Percentiles rank a stretch among this genome's conserved stretches.
phyloP scores from a whole-genome alignment of 2,888 invertebrate species.

The Heteromurus nitidus region DNA sequence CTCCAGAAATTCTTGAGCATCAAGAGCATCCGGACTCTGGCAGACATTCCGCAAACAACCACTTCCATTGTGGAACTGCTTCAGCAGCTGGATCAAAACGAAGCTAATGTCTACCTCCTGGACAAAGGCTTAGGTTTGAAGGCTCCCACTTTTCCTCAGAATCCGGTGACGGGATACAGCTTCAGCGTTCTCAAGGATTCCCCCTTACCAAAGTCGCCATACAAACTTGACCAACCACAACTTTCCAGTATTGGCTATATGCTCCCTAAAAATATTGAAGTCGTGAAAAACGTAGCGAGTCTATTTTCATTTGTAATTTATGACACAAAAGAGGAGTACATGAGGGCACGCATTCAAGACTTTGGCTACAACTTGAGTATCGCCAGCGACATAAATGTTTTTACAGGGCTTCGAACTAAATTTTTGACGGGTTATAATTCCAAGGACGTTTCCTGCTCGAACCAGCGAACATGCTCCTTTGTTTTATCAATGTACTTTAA shows the following conservation, averaged over 20 bases:
- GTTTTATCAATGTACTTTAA: neutral
- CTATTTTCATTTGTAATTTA: neutral
- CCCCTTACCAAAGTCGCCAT: slow-evolving; percentile 17
- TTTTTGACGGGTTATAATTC: slow-evolving; percentile 10
- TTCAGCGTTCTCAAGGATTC: slow-evolving; percentile 47
- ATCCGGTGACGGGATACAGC: slow-evolving; percentile 36
- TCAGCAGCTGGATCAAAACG: slow-evolving; percentile 27
- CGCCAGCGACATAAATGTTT: neutral
- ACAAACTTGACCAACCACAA: neutral
- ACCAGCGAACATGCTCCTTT: slow-evolving; percentile 22
- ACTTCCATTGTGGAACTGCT: slow-evolving; percentile 44
- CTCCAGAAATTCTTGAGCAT: slow-evolving; percentile 52
- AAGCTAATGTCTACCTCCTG: slow-evolving; percentile 23
- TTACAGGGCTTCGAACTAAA: slow-evolving; percentile 4
- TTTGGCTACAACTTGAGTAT: neutral
- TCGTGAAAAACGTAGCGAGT: neutral
- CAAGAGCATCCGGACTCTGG: slow-evolving; percentile 15
- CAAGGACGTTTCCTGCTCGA: slow-evolving; percentile 26
- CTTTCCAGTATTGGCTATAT: slow-evolving; percentile 44
- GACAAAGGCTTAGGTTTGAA: slow-evolving; percentile 40
- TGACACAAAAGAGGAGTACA: neutral
- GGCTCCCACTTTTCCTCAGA: slow-evolving; percentile 34
- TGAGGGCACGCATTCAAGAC: neutral
- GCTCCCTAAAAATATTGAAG: slow-evolving; percentile 35
- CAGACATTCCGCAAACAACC: slow-evolving; percentile 48